Percentiles rank a stretch among this genome's conserved stretches.
Evolutionary conservation across 2,113 vertebrate species (phyloP).

Genomic region (Chaetorhynchus papuensis): DNA sequence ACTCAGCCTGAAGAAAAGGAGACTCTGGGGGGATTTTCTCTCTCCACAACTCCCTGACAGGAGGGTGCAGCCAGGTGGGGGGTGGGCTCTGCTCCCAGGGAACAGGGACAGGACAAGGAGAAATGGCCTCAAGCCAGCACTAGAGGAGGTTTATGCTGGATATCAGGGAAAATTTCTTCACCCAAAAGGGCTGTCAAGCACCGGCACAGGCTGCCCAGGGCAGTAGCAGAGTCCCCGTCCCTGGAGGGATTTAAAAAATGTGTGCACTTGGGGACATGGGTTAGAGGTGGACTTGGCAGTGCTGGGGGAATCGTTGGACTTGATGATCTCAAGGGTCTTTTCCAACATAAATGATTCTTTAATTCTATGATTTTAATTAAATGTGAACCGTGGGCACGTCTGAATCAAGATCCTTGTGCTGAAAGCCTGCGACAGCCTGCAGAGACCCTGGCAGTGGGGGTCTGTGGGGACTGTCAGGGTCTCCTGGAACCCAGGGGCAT

Average conservation of each 20-base stretch:
- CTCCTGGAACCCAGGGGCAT: not conserved
- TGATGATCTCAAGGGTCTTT: not conserved
- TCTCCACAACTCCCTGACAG: not conserved
- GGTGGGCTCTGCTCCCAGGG: not conserved
- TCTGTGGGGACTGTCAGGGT: not conserved
- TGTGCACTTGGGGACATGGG: not conserved
- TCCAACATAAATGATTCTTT: not conserved
- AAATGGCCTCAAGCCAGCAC: not conserved
- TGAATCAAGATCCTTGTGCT: not conserved
- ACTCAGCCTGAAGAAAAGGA: not conserved
- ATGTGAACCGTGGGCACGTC: fast-evolving
- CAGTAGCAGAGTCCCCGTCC: not conserved
- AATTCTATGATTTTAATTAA: not conserved
- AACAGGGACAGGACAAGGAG: not conserved
- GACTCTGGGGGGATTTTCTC: not conserved
- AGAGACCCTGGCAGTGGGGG: fast-evolving
- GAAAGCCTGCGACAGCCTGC: not conserved
- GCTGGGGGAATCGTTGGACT: not conserved
- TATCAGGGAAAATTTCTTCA: not conserved
- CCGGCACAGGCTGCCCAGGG: not conserved
- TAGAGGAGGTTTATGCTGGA: not conserved
- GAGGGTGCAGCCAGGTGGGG: not conserved
- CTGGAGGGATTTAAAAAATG: not conserved
- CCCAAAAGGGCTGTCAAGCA: not conserved
- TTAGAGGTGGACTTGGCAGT: not conserved